phyloP scores from a whole-genome alignment of 1,140 invertebrate species.

The Planococcus citri region DNA sequence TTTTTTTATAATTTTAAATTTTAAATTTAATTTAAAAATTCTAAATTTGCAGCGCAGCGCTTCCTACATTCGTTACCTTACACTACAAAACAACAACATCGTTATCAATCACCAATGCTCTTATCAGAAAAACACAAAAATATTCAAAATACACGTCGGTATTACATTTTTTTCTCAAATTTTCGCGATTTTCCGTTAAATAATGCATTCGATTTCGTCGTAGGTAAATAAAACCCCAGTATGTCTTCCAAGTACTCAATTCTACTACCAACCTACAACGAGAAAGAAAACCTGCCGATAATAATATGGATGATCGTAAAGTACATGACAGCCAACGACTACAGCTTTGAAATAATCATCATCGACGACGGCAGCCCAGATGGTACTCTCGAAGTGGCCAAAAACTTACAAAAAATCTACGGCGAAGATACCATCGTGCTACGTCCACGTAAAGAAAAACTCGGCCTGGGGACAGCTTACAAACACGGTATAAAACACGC shows the following conservation, averaged over 20 bases:
- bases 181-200: too few species aligned
- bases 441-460: constrained; percentile 78
- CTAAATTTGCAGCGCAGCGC: too few species aligned
- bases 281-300: constrained; percentile 93
- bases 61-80: too few species aligned
- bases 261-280: constrained; percentile 95
- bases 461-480: constrained; percentile 95
- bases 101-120: too few species aligned
- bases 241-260: constrained; percentile 75
- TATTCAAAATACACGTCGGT: too few species aligned
- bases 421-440: constrained; percentile 83
- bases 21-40: too few species aligned
- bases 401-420: constrained; percentile 84
- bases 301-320: constrained; percentile 94
- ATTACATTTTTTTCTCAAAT: too few species aligned
- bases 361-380: constrained; percentile 99
- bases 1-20: too few species aligned
- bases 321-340: constrained; percentile 70
- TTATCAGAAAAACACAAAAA: too few species aligned
- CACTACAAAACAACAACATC: too few species aligned
- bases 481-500: constrained; percentile 95
- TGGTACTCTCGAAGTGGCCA: constrained; percentile 86
- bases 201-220: too few species aligned
- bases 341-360: constrained; percentile 86
- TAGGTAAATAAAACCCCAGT: too few species aligned